These are phyloP conservation scores for Zaprionus bogoriensis DNA, from an alignment of 2,888 invertebrate species.

Conservation along the genomic window DNA sequence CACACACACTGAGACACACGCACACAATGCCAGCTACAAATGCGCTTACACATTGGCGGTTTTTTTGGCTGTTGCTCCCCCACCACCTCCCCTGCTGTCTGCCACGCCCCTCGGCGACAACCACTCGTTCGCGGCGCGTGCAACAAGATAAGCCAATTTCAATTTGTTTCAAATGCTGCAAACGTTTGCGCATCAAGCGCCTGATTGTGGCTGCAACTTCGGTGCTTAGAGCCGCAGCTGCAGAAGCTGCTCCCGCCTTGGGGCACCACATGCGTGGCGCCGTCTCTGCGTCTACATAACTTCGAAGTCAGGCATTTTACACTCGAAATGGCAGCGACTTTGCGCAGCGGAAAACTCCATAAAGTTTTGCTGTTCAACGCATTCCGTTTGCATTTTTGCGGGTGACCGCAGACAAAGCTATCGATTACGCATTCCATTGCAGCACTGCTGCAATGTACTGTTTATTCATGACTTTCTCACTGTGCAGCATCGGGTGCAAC, in stretches of 20 bases:
- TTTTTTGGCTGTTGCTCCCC: neutral
- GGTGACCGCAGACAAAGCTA: conserved; percentile 30
- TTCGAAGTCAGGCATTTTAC: no score
- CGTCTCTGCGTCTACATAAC: neutral
- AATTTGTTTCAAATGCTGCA: conserved; percentile 71
- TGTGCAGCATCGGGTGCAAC: conserved; percentile 22
- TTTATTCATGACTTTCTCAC: conserved; percentile 34
- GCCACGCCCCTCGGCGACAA: conserved; percentile 40
- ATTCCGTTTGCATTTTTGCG: conserved; percentile 46
- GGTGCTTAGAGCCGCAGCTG: neutral
- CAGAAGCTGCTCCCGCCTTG: neutral
- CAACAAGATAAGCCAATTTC: conserved; percentile 78
- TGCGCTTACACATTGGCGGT: conserved; percentile 51
- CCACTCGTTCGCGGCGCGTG: conserved; percentile 59
- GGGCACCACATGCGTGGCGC: neutral
- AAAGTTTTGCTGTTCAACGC: conserved; percentile 51
- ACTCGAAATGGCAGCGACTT: no score
- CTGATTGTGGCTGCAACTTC: no score
- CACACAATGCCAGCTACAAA: conserved; percentile 13
- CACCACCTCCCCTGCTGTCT: neutral
- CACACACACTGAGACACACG: neutral
- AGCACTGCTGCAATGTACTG: conserved; percentile 1
- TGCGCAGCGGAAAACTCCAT: no score
- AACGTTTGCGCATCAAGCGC: conserved; percentile 66
- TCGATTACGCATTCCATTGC: conserved; percentile 39